Percentiles rank a stretch among this genome's conserved stretches.
These are phyloP conservation scores for Chitala chitala DNA, from an alignment of 2,113 vertebrate genomes.

Conservation along the genomic window DNA sequence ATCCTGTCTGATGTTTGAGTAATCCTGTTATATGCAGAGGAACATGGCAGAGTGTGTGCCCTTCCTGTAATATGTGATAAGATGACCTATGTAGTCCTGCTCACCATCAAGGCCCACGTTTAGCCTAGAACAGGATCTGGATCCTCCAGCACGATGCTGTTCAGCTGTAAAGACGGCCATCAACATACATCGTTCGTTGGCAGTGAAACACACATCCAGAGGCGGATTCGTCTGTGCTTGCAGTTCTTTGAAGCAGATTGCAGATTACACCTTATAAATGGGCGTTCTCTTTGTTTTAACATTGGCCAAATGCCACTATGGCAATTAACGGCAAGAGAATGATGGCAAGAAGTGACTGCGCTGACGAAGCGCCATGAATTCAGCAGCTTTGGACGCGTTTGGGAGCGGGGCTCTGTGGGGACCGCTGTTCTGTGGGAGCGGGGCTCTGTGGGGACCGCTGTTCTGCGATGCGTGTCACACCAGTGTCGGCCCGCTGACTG, in stretches of 20 bases:
- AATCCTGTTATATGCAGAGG: no score
- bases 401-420: neutral
- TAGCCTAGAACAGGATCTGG: neutral
- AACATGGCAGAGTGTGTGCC: neutral
- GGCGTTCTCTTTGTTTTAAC: no score
- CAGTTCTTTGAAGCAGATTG: neutral
- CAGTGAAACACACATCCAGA: no score
- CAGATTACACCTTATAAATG: neutral
- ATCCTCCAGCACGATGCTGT: no score
- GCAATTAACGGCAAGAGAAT: no score
- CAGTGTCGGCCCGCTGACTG: neutral
- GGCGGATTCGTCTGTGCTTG: neutral
- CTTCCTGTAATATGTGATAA: neutral
- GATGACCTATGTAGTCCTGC: neutral
- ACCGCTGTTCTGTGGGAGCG: neutral
- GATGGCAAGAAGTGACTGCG: no score
- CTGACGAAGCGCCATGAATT: no score
- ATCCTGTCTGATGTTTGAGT: no score
- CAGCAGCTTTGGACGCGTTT: no score
- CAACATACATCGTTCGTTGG: no score
- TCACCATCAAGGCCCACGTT: neutral
- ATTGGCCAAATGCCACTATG: no score
- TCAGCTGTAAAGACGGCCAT: no score
- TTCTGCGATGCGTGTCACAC: neutral
- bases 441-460: neutral